Conservation (phyloP, 1,140 invertebrate species). For the Lucilia cuprina region DNA sequence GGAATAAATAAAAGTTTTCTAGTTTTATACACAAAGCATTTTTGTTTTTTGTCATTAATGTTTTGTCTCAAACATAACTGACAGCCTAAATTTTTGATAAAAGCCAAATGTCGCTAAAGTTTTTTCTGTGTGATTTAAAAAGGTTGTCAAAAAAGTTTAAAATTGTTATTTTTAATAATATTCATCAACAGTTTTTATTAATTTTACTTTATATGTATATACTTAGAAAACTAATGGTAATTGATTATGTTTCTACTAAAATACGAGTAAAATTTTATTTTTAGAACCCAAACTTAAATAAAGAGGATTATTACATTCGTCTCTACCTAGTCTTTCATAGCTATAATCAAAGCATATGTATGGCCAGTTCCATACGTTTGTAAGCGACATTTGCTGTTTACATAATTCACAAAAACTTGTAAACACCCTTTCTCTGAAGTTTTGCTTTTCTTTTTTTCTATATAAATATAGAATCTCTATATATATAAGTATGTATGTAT, state of each 20-base stretch:
- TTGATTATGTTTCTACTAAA: too few species aligned
- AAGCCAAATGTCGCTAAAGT: constrained; percentile 14
- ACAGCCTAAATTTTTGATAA: constrained; percentile 14
- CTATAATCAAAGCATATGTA: too few species aligned
- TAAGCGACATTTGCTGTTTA: too few species aligned
- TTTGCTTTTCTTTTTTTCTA: neutral
- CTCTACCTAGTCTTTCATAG: too few species aligned
- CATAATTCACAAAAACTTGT: neutral
- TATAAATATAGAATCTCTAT: neutral
- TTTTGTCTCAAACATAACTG: constrained; percentile 4
- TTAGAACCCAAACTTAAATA: too few species aligned
- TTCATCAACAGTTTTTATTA: neutral
- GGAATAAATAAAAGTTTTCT: neutral
- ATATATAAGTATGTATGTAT: too few species aligned
- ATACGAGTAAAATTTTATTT: too few species aligned
- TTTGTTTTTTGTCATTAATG: neutral
- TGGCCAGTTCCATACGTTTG: too few species aligned
- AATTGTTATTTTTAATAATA: neutral
- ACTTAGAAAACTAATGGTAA: too few species aligned
- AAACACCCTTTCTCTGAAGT: neutral
- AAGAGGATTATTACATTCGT: too few species aligned
- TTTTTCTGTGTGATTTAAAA: neutral
- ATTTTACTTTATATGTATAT: too few species aligned
- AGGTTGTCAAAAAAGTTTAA: neutral
- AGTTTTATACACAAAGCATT: neutral